Base-by-base conservation (phyloP, 1,140 invertebrate species). In the Leptonema lineaticorne region DNA sequence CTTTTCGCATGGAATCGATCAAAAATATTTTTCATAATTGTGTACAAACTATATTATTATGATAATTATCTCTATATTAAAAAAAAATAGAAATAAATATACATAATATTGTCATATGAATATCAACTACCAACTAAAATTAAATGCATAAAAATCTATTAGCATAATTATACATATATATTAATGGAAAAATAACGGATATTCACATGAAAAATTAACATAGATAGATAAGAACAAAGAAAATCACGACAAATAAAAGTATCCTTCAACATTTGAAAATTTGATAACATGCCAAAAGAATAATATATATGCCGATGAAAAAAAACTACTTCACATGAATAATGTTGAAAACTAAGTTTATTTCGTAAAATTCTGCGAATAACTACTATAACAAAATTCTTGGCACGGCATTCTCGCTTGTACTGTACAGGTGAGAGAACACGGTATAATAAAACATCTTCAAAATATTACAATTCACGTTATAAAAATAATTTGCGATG, bases 191-290 rank as follows among this genome's bases (percentile, higher is more conserved):
- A n/a, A n/a, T n/a, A n/a, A n/a, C n/a, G n/a, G n/a, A n/a, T n/a
- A n/a, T n/a, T n/a, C n/a, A n/a, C n/a, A n/a, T n/a, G n/a, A 2
- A 27, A 27, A 20, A 5, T 53, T 53, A 22, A 53, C 26, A 22
- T 20, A 53, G 4, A 6, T 4, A 22, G 2, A 22, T 22, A 22
- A 16, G 33, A 9, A 59, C 57, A 41, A 59, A 41, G 28, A 33
- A 62, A 62, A 62, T 62, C 30, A 24, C 27, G 57, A 53, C 50
- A 53, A 53, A 53, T 53, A 53, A 53, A 53, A 53, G 50, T 2
- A 53, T 53, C 20, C 4, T 26, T 11, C 1, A 26, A 26, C 24
- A 53, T 22, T 26, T 53, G 14, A 53, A 53, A 26, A 4, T 9
- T 24, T 45, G 50, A 24, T 24, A 5, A 8, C 6, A 22, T 8